Base-by-base conservation (phyloP, 2,797 vertebrate genomes). In the Notoglanidium macrostoma region DNA sequence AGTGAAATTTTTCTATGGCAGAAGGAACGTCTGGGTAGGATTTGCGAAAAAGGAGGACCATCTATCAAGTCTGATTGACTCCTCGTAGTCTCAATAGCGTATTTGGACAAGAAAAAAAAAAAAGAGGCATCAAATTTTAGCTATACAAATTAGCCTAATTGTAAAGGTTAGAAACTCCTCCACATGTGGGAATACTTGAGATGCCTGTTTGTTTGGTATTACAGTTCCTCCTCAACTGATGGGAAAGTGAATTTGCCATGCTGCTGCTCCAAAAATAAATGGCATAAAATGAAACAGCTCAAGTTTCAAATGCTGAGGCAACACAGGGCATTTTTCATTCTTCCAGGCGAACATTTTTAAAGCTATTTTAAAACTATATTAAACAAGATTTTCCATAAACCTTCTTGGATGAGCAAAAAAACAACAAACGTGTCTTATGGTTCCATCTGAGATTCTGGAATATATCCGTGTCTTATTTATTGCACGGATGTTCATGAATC, bases 1-100 rank as follows among this genome's bases (percentile, higher is more conserved):
- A 91, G 93, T 92, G 92, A 85, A 67, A 87, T 88, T 93, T 91
- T 92, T 94, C 93, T 92, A 92, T 79, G 73, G 73, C 59, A 32
- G 15, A 35, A 85, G 4, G 55, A 81, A 81, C 8, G 1, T 11
- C 8, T 19, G 8, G 86, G 89, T 84, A 91, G 88, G 87, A 95
- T 92, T 88, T 94, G 78, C 17, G 12, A 89, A 89, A 90, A 91
- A 61, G 84, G 86, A 90, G 68, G 65, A 88, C 83, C 57, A 32
- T 84, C 77, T 7, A 65, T 85, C 15, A 87, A 40, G 54, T 44
- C 8, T 59, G 17, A 85, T 3, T 2, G 32, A 44, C 61, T 76
- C 59, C 59, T 67, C 35, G 4, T 72, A 82, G 65, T 12, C 5
- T 65, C 83, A 44, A 14, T 26, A 40, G 32, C 29, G 12, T n/a